Evolutionary conservation across 2,797 vertebrate species (phyloP), one percentile per base, ranked within the genome.

Genomic region (Ceyx erithaca): DNA sequence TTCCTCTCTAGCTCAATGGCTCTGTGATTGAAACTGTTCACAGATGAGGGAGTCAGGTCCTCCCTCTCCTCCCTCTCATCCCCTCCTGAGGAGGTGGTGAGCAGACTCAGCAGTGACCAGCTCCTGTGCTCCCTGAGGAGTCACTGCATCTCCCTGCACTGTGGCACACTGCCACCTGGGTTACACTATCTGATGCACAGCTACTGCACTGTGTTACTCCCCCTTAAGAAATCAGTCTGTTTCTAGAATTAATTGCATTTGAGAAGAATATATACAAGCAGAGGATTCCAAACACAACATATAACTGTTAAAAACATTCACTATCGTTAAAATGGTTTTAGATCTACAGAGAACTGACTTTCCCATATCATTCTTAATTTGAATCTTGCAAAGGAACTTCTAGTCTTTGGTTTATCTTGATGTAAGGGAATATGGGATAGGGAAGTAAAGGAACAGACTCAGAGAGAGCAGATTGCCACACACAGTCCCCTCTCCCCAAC

Each of bases 221-320:
- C 67, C 40, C 59, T 67, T 63, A 61, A 79, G 55, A 70, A 69
- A 86, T 22, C 28, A 58, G 62, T 71, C 51, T 46, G 25, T 49
- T 85, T 35, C 54, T 61, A 7, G 14, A 31, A 87, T 59, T 84
- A 88, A 89, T 1, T 89, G 63, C 54, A 77, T 55, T 93, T 57
- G 14, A 94, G 58, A 51, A 49, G 52, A 81, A 64, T 51, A 40
- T 43, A 58, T 69, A 57, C 66, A 92, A 92, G 73, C 66, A 69
- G 35, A 7, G 2, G 21, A 49, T 64, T 90, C 67, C 59, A 66
- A 91, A 80, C 43, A n/a, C 21, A 89, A 81, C 51, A 71, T 30
- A 26, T 6, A 84, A 66, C 14, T 76, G 41, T 37, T 80, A 71
- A 78, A 75, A 28, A 22, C 3, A 64, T 33, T 70, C 28, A 28